Base-by-base conservation (phyloP, 2,888 invertebrate genomes). In the Acleris sparsana region DNA sequence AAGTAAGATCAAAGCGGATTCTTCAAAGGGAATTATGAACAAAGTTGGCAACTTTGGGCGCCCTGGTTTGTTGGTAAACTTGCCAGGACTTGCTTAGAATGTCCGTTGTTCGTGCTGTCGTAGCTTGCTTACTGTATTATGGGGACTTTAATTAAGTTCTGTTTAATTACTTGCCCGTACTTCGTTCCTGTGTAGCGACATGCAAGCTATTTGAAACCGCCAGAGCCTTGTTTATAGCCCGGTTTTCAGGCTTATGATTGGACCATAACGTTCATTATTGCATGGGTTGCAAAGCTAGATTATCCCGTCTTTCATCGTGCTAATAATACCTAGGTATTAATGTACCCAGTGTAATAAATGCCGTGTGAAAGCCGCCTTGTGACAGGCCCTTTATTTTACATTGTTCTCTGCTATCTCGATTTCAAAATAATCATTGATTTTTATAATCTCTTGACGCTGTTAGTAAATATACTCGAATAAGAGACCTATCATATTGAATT, bases 21-120 rank as follows among this genome's bases (percentile, higher is more conserved):
- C 82, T 84, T 84, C 80, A 83, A 87, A 86, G 85, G 81, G 82
- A 84, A 83, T 87, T 87, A 86, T 85, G 85, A 79, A 83, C 80
- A 80, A 84, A 85, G 83, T 87, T 86, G 73, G 79, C 77, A 82
- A 83, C 80, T 82, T 82, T 76, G 80, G 84, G 81, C 81, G 82
- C 76, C 83, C 80, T 77, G 82, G 82, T 82, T 83, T 84, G 84
- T 84, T 83, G 80, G 78, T 76, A 72, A 83, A 84, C 76, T 85
- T 82, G 72, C 62, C 71, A 73, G 72, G 70, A 62, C 69, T 68
- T 63, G 66, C 63, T 61, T 58, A 67, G 64, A 60, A 66, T 76
- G 77, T 77, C 76, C 80, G 76, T 72, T 78, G 78, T 75, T 80
- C 73, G 71, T 74, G 73, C 66, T 66, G 66, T 62, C 57, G 66